A percentile compares a stretch with the other conserved stretches of the same genome.
Conservation (phyloP, 2,888 invertebrate species). For the Sinhomidia bicolor region DNA sequence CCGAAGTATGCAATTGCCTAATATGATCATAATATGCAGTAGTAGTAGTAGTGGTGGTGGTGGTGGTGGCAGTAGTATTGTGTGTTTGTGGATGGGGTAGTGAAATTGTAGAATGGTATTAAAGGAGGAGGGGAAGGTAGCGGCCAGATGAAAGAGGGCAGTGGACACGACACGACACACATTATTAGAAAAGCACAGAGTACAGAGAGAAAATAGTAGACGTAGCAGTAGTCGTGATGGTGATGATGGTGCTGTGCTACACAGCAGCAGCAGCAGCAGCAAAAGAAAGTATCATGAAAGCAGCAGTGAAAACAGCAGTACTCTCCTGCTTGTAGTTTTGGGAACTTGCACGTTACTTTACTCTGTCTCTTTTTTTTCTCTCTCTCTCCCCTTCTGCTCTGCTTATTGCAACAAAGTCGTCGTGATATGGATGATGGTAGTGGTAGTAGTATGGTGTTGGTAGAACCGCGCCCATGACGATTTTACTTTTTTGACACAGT, state of each 20-base stretch:
- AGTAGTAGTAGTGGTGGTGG: constrained; percentile 32
- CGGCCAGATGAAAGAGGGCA: constrained; percentile 75
- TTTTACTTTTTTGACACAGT: constrained; percentile 74
- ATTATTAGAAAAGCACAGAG: constrained; percentile 61
- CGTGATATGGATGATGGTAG: constrained; percentile 44
- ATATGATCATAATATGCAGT: constrained; percentile 52
- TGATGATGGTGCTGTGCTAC: not conserved
- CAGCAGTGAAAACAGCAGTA: constrained; percentile 66
- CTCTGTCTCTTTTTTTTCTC: not conserved
- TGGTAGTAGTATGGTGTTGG: constrained; percentile 67
- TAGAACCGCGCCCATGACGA: constrained; percentile 75
- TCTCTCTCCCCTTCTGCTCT: not conserved
- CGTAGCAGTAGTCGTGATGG: not conserved
- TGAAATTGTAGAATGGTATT: constrained; percentile 60
- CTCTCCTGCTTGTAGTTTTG: constrained; percentile 12
- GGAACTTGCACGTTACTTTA: no score
- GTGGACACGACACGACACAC: constrained; percentile 74
- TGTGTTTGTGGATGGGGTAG: constrained; percentile 47
- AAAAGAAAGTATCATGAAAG: constrained; percentile 43
- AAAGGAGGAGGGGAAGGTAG: constrained; percentile 75
- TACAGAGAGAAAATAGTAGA: constrained; percentile 42
- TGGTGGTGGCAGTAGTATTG: constrained; percentile 21
- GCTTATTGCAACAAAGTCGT: constrained; percentile 61
- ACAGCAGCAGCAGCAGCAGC: not conserved
- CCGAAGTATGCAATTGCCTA: not conserved